A percentile compares a stretch with the other conserved stretches of the same genome.
Conservation (phyloP, 2,797 vertebrate species). For the Pachyuromys duprasi region DNA sequence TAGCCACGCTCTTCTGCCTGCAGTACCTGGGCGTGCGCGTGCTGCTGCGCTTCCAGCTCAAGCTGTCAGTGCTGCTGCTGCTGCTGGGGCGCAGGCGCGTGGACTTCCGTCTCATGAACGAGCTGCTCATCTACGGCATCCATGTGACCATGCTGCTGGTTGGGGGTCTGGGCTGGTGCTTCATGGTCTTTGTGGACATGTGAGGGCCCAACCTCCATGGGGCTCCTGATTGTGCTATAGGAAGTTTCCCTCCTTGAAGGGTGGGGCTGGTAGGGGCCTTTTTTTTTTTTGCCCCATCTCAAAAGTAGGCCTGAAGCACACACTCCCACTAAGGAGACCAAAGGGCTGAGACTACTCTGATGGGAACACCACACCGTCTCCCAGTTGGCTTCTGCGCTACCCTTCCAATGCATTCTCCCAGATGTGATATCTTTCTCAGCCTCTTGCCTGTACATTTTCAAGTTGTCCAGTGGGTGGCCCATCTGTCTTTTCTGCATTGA, state of each 20-base stretch:
- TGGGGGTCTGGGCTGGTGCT: constrained; percentile 98
- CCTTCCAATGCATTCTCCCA: neutral
- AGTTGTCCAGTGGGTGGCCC: neutral
- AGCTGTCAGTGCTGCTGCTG: constrained; percentile 96
- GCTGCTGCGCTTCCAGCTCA: constrained; percentile 97
- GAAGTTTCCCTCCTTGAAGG: too few relatives aligned
- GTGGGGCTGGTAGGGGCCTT: neutral
- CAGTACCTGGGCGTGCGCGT: constrained; percentile 95
- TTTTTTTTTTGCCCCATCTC: neutral
- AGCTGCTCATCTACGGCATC: constrained; percentile 97
- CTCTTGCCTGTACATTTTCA: neutral
- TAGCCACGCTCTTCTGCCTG: constrained; percentile 94
- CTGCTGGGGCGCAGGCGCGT: constrained; percentile 94
- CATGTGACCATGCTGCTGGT: constrained; percentile 98
- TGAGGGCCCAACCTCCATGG: constrained; percentile 81
- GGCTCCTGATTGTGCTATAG: neutral
- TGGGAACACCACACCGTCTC: neutral
- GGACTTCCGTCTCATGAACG: constrained; percentile 95
- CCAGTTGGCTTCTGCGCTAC: neutral
- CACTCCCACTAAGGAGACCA: neutral
- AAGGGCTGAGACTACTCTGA: constrained; percentile 3
- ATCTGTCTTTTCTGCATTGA: neutral
- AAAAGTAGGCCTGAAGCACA: neutral
- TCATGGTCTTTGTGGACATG: constrained; percentile 99
- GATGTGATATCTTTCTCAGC: fast-evolving